These are phyloP conservation scores for Apaloderma vittatum DNA, from an alignment of 2,113 vertebrate species.

Conservation along the genomic window DNA sequence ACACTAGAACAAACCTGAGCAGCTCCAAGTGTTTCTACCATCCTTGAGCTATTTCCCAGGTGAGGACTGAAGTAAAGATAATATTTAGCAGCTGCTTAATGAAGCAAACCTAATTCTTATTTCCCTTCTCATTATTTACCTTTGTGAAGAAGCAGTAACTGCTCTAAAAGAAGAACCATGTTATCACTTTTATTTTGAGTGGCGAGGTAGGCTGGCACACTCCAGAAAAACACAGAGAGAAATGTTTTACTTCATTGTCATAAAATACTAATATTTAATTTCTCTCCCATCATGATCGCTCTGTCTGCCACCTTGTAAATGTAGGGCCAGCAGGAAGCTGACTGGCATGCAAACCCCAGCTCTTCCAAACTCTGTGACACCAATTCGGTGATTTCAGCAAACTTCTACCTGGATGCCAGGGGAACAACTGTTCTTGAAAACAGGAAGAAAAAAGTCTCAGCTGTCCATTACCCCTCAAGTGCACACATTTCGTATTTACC, in stretches of 20 bases:
- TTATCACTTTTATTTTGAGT: neutral
- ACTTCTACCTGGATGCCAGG: neutral
- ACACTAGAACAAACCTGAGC: neutral
- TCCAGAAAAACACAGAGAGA: slow-evolving; percentile 1
- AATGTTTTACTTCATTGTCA: neutral
- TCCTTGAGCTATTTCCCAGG: neutral
- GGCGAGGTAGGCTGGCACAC: neutral
- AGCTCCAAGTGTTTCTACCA: neutral
- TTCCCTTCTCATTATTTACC: slow-evolving; percentile 34
- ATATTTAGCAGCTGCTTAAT: slow-evolving; percentile 22
- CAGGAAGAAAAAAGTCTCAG: neutral
- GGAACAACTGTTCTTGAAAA: neutral
- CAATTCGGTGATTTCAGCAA: neutral
- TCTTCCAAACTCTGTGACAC: neutral
- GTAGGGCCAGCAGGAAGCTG: neutral
- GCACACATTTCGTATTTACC: neutral
- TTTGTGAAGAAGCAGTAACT: slow-evolving; percentile 14
- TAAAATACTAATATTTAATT: slow-evolving; percentile 19
- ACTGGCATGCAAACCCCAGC: neutral
- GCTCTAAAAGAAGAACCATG: neutral
- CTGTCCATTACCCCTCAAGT: neutral
- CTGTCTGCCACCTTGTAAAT: neutral
- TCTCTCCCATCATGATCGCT: neutral
- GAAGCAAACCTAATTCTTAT: slow-evolving; percentile 38
- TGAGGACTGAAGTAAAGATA: neutral